Evolutionary conservation across 2,888 invertebrate species (phyloP).

Genomic region (Pterobdella sp.): DNA sequence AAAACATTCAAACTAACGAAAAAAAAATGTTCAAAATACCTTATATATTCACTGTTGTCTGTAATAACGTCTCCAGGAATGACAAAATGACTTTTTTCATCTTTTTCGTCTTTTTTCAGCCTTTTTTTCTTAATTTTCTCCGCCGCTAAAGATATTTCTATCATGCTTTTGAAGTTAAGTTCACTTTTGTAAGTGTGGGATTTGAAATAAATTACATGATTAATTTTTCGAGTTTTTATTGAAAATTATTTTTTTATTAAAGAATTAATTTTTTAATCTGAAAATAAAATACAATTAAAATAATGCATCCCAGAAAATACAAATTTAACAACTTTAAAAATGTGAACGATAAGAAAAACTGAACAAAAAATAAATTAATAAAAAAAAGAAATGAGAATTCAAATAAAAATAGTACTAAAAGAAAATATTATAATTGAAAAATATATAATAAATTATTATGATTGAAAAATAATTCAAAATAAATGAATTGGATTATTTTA

Average conservation of each 20-base stretch:
- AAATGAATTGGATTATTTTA: neutral
- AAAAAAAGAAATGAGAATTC: neutral
- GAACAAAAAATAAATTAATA: neutral
- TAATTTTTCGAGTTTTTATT: neutral
- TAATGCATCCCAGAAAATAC: no score
- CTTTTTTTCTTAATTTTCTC: no score
- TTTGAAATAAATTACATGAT: neutral
- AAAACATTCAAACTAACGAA: neutral
- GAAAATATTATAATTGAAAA: no score
- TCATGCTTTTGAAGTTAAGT: neutral
- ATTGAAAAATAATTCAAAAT: no score
- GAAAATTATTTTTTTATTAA: neutral
- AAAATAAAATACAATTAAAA: no score
- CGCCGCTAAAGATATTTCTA: neutral
- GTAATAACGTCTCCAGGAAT: conserved; percentile 83
- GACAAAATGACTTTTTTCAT: conserved; percentile 13
- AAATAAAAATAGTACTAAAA: no score
- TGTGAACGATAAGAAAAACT: neutral
- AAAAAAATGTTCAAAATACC: conserved; percentile 53
- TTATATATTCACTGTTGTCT: conserved; percentile 72
- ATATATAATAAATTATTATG: no score
- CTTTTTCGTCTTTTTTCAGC: neutral
- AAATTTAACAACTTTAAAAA: neutral
- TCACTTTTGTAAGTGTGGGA: neutral
- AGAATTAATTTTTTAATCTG: neutral